phyloP scores from a whole-genome alignment of 2,113 vertebrate genomes.

The Ictalurus punctatus region DNA sequence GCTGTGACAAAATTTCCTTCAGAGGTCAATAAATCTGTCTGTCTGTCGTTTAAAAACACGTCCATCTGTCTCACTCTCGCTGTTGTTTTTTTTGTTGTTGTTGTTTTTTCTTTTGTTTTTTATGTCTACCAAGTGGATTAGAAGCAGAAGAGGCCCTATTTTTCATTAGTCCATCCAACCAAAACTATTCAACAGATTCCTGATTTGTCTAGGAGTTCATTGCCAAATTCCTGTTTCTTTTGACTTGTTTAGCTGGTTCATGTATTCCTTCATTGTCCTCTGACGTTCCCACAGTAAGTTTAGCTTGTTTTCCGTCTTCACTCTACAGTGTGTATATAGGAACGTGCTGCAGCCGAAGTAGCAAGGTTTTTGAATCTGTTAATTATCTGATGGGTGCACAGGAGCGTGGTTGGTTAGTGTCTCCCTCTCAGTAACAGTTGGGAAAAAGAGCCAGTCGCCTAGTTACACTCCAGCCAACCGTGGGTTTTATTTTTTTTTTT shows the following conservation, averaged over 20 bases:
- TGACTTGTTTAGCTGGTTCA: background rate
- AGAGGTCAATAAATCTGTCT: background rate
- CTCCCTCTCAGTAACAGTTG: conserved; percentile 33
- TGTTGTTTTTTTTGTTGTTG: background rate
- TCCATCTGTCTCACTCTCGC: background rate
- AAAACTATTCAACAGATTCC: background rate
- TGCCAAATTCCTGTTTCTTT: background rate
- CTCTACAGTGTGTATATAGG: background rate
- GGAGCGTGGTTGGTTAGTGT: conserved; percentile 35
- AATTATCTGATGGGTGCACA: conserved; percentile 35
- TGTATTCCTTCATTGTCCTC: background rate
- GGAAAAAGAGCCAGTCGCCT: conserved; percentile 37
- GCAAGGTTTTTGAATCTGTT: conserved; percentile 35
- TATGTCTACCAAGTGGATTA: background rate
- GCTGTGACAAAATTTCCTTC: background rate
- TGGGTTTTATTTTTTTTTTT: conserved; percentile 35
- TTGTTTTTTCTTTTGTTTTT: background rate
- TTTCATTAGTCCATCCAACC: background rate
- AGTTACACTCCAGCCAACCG: conserved; percentile 44
- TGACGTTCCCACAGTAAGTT: background rate
- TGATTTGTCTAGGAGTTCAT: background rate
- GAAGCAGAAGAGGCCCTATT: background rate
- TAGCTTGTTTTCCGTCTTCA: background rate
- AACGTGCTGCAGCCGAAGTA: conserved; percentile 21
- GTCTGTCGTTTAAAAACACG: background rate